Conservation (phyloP, 2,797 vertebrate species). For the Urophycis tenuis region DNA sequence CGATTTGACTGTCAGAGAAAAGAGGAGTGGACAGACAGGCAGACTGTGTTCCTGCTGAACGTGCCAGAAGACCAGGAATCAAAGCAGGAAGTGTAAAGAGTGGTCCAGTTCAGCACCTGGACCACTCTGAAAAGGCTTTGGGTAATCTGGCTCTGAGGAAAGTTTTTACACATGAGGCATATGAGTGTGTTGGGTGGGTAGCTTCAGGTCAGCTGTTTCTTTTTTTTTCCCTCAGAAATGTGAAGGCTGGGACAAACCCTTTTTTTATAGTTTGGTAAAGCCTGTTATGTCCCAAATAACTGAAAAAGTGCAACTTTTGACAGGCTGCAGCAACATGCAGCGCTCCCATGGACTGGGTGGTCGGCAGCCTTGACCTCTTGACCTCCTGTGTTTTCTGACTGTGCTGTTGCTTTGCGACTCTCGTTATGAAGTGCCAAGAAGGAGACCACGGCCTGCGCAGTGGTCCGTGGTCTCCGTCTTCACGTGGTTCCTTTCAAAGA, state of each 20-base stretch:
- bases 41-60: slow-evolving; percentile 16
- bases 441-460: background rate
- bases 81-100: slow-evolving; percentile 22
- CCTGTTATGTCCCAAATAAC: background rate
- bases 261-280: background rate
- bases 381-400: too few species aligned
- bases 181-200: background rate
- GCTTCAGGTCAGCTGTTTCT: background rate
- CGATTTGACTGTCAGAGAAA: slow-evolving; percentile 41
- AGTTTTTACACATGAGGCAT: slow-evolving; percentile 22
- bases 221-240: background rate
- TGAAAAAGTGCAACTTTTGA: too few species aligned
- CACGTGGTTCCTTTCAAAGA: background rate
- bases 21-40: slow-evolving; percentile 7
- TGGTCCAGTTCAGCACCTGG: slow-evolving; percentile 30
- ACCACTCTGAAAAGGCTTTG: slow-evolving; percentile 33
- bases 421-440: background rate
- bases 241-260: background rate
- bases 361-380: background rate
- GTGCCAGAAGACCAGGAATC: slow-evolving; percentile 21
- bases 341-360: background rate
- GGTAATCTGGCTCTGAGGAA: slow-evolving; percentile 41
- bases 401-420: background rate
- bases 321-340: too few species aligned
- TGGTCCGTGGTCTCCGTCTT: background rate